These are phyloP conservation scores for Oophaga pumilio DNA, from an alignment of 2,113 vertebrate species.

Conservation along the genomic window DNA sequence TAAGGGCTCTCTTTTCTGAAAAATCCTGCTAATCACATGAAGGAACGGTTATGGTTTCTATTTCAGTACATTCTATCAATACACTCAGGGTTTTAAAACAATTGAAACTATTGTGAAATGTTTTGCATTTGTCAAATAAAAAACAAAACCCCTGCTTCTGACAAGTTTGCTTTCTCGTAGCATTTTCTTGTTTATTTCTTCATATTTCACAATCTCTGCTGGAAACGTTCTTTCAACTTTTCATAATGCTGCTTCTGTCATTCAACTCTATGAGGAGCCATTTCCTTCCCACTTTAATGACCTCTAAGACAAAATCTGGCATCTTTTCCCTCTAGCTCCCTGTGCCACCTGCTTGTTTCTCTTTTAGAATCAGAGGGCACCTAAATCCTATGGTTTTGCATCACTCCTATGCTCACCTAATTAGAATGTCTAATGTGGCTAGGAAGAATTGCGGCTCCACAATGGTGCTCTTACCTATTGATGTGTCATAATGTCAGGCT, in stretches of 20 bases:
- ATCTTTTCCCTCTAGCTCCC: conserved; percentile 46
- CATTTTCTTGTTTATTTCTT: conserved; percentile 55
- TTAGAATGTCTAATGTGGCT: conserved; percentile 54
- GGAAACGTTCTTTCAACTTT: conserved; percentile 55
- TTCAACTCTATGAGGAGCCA: conserved; percentile 57
- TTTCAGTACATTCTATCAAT: background rate
- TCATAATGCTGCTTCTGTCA: conserved; percentile 55
- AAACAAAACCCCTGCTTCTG: background rate
- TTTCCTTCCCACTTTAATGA: conserved; percentile 55
- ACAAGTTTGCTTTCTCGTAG: conserved; percentile 15
- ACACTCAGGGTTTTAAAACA: background rate
- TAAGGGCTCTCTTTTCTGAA: background rate
- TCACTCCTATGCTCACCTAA: conserved; percentile 51
- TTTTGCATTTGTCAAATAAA: conserved; percentile 26
- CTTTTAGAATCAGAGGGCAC: conserved; percentile 47
- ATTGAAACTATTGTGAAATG: background rate
- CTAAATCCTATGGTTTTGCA: conserved; percentile 51
- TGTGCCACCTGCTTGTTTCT: conserved; percentile 53
- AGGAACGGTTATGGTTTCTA: background rate
- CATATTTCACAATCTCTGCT: conserved; percentile 47
- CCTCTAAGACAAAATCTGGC: conserved; percentile 58
- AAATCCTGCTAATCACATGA: background rate
- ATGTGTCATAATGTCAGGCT: conserved; percentile 51
- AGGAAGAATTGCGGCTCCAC: conserved; percentile 29
- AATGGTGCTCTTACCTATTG: conserved; percentile 41